Conservation (phyloP, 30 jellyfish, hydroid and myxozoan genomes). For the Clytia hemisphaerica region DNA sequence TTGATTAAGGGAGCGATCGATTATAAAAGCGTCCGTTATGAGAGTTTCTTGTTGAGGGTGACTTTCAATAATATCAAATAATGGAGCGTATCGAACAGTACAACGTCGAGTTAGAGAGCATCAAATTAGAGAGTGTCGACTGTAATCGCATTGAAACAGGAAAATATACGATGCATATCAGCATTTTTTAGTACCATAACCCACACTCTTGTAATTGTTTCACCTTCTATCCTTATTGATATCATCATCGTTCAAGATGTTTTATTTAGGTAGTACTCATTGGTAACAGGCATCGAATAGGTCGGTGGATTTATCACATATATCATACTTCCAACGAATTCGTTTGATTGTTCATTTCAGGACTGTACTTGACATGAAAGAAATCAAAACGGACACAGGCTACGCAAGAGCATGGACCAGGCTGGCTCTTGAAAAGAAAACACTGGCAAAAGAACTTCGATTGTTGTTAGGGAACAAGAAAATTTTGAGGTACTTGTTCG, state of each 20-base stretch:
- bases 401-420: conserved; percentile 99
- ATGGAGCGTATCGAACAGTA: too few species aligned
- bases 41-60: too few species aligned
- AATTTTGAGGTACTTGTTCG: conserved; percentile 46
- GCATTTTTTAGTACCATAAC: neutral
- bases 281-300: neutral
- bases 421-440: conserved; percentile 74
- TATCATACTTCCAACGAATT: too few species aligned
- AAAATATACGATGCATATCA: too few species aligned
- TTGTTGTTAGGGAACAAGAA: conserved; percentile 61
- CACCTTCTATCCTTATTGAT: neutral
- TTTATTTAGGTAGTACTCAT: neutral
- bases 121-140: too few species aligned
- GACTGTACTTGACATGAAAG: conserved; percentile 78
- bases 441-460: conserved; percentile 59
- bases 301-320: neutral
- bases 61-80: too few species aligned
- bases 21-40: too few species aligned
- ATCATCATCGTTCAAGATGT: neutral
- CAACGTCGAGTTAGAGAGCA: too few species aligned
- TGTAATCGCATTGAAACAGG: too few species aligned
- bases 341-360: conserved; percentile 16
- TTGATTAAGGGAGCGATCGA: too few species aligned
- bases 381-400: conserved; percentile 92
- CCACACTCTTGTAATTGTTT: neutral